Base-by-base conservation (phyloP, 2,797 vertebrate species). In the Muscicapa striata region DNA sequence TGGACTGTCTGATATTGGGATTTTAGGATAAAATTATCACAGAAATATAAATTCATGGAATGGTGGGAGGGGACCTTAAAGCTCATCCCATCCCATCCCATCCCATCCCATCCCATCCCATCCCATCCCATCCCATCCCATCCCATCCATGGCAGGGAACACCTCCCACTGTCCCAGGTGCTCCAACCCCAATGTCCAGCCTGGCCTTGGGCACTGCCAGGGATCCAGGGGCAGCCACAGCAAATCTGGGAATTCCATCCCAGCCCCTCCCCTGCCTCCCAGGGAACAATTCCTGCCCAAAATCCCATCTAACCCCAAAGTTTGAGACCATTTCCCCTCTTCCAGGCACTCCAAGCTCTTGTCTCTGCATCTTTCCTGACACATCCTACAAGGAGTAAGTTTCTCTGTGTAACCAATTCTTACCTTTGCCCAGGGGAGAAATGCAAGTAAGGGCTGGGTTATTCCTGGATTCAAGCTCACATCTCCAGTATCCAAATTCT, bases 1-100 rank as follows among this genome's bases (percentile, higher is more conserved):
- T 6, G 26, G 14, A 24, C 12, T 0, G 0, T 16, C 10, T 36
- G 13, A 4, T 14, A 3, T 1, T 11, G 29, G 22, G 19, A 13
- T 8, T 0, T 1, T 5, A 21, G 30, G 48, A 15, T 5, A 3
- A 5, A 10, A 38, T 45, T 45, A 7, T 48, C 30, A 34, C 5
- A 19, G 34, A 61, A 61, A 41, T 34, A 7, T 2, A 20, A 74
- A 68, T 16, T 22, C 29, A 6, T 27, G 23, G 38, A 58, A 6
- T 51, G 20, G 5, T 27, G 6, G 26, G 34, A 54, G 36, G 12
- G 22, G 12, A 34, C 20, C 23, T 21, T 15, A 40, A 80, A 52
- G 3, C 2, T 4, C 41, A 67, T 45, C 5, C 22, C 1, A 2
- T 57, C 0, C 34, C 24, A 41, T 8, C 9, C 21, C 29, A 40